Evolutionary conservation across 2,888 invertebrate genomes (phyloP), one percentile per base, ranked within the genome.

Genomic region (Selenia dentaria): DNA sequence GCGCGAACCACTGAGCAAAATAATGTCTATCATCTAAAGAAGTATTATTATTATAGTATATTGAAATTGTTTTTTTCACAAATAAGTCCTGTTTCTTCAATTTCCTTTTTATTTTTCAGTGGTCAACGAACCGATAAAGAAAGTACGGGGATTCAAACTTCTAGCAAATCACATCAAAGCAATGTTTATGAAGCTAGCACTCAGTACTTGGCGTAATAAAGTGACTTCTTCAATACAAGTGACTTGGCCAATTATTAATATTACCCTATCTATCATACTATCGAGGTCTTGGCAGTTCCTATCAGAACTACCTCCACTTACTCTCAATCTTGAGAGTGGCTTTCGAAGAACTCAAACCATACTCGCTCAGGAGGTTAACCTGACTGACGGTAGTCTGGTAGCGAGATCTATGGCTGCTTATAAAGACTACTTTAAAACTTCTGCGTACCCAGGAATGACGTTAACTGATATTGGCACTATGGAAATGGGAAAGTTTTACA

Each of bases 301-400:
- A 42, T 70, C 79, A 0, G 92, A 93, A 54, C 79, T 95, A 6
- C 94, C 94, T 0, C 83, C 94, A 0, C 73, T 94, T 45, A 72
- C 77, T 1, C 81, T 95, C n/a, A 88, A 84, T 25, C 74, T 94
- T 6, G 69, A 80, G 36, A 78, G 91, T 32, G 84, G 86, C 0
- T 90, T 83, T 48, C 59, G 54, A 31, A 57, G 56, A 2, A 88
- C 90, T 0, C 67, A 87, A 52, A 86, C 87, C 0, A 59, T 90
- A 1, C 24, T 89, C 31, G 80, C 88, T 1, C 67, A 79, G 52
- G 57, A 47, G 6, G 9, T 8, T 2, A 51, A 83, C 48, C 44
- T 79, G 6, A 74, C 73, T 1, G 79, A 72, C 3, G 67, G 54
- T 6, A 78, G 71, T 25, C 26, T 78, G 12, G 81, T 75, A 55